Percentiles rank a stretch among this genome's conserved stretches.
Evolutionary conservation across 2,888 invertebrate species (phyloP).

Genomic region (Amphimallon solstitiale): DNA sequence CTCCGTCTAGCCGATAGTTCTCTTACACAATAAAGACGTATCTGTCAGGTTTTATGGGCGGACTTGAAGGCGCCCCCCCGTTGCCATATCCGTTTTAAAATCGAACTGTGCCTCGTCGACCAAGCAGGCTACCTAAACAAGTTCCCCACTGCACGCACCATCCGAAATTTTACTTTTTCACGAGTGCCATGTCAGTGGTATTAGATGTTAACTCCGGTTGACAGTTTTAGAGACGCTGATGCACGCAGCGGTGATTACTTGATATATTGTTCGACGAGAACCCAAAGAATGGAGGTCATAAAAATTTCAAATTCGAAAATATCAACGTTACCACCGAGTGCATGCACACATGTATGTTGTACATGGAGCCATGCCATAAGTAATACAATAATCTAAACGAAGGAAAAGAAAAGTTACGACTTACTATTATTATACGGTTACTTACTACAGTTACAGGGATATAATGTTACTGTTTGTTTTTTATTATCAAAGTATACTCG

Average conservation of each 20-base stretch:
- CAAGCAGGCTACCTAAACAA: constrained; percentile 1
- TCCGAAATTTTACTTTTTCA: constrained; percentile 3
- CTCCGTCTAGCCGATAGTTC: background rate
- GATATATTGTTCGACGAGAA: constrained; percentile 49
- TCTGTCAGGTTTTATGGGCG: constrained; percentile 62
- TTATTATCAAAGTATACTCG: background rate
- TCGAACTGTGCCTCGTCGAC: constrained; percentile 47
- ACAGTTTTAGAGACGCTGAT: constrained; percentile 38
- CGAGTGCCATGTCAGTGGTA: background rate
- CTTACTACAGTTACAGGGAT: constrained; percentile 25
- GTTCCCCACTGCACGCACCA: constrained; percentile 34
- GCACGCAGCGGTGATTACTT: constrained; percentile 50
- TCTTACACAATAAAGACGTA: constrained; percentile 61
- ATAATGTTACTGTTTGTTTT: constrained; percentile 11
- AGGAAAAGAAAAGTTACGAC: constrained; percentile 30
- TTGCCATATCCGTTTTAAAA: constrained; percentile 54
- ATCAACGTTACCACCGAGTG: constrained; percentile 12
- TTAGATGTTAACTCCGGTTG: background rate
- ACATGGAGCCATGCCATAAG: too few species aligned
- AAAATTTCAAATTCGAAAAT: constrained; percentile 48
- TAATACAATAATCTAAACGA: constrained; percentile 47
- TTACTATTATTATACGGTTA: constrained; percentile 21
- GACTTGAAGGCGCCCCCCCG: constrained; percentile 55
- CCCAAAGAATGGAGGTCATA: constrained; percentile 46
- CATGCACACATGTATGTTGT: background rate